These are phyloP conservation scores for Anolis sagrei DNA, from an alignment of 2,113 vertebrate species.

Conservation along the genomic window DNA sequence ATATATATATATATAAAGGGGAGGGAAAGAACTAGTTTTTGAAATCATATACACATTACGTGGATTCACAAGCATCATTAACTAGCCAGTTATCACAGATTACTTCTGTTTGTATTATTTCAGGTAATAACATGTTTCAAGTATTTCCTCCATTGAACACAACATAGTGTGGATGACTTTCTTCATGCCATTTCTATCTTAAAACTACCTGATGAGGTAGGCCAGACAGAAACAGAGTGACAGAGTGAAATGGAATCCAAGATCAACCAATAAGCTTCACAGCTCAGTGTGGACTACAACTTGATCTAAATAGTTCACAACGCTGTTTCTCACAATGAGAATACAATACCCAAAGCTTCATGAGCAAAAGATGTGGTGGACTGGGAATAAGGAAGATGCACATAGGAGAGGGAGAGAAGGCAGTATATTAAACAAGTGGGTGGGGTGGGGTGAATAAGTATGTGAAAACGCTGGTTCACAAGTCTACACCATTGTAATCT, in stretches of 20 bases:
- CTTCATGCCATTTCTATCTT: neutral
- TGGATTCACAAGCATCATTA: neutral
- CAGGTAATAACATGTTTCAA: neutral
- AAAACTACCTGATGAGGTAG: neutral
- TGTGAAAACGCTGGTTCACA: neutral
- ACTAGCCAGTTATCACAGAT: neutral
- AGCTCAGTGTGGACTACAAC: neutral
- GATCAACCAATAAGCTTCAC: neutral
- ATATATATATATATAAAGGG: neutral
- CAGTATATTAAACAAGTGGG: neutral
- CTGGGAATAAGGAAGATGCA: accelerated
- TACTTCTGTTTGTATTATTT: neutral
- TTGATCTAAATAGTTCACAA: too few species aligned
- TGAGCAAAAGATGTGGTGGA: neutral
- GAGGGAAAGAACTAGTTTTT: neutral
- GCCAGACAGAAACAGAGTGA: neutral
- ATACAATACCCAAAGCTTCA: neutral
- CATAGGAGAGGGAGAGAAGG: neutral
- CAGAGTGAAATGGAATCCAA: too few species aligned
- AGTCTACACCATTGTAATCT: neutral
- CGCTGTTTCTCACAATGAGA: neutral
- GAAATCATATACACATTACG: too few species aligned
- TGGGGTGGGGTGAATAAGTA: neutral
- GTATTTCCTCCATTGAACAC: neutral
- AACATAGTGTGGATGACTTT: neutral